Evolutionary conservation across 53 echinoderm and acorn worm genomes (phyloP).

Genomic region (Apostichopus leukothele): DNA sequence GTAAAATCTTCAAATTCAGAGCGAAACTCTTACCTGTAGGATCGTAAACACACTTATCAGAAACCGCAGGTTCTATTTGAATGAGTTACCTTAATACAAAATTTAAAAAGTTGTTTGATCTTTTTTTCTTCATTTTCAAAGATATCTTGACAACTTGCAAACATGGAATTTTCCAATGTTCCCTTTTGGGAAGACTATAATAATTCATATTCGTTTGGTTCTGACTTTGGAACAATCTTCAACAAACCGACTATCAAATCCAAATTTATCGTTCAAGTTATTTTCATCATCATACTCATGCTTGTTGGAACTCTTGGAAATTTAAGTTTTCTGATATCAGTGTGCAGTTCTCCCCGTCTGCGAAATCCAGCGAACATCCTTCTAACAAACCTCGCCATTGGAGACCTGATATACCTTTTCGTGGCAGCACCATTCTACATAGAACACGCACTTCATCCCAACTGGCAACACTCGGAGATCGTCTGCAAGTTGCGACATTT

Average conservation of each 20-base stretch:
- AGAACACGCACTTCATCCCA: constrained; percentile 64
- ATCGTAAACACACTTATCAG: no score
- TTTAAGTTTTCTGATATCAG: constrained; percentile 63
- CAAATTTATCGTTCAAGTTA: constrained; percentile 30
- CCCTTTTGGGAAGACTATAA: no score
- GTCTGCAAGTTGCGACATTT: constrained; percentile 70
- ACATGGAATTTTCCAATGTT: no score
- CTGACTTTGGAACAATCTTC: not conserved
- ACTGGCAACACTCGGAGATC: constrained; percentile 43
- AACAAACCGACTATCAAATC: not conserved
- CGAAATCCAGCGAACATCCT: constrained; percentile 84
- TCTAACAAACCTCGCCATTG: constrained; percentile 73
- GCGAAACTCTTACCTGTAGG: no score
- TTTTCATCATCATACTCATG: constrained; percentile 62
- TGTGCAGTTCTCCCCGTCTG: constrained; percentile 62
- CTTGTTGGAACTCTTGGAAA: constrained; percentile 71
- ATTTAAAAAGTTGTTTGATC: no score
- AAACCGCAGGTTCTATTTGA: no score
- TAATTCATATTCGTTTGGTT: not conserved
- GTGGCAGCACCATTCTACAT: constrained; percentile 72
- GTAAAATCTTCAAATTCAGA: no score
- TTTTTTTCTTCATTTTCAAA: no score
- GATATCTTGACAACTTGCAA: no score
- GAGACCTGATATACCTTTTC: constrained; percentile 72
- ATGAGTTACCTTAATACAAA: no score